These are phyloP conservation scores for Drosophila eohydei DNA, from an alignment of 2,888 invertebrate species.

Conservation along the genomic window DNA sequence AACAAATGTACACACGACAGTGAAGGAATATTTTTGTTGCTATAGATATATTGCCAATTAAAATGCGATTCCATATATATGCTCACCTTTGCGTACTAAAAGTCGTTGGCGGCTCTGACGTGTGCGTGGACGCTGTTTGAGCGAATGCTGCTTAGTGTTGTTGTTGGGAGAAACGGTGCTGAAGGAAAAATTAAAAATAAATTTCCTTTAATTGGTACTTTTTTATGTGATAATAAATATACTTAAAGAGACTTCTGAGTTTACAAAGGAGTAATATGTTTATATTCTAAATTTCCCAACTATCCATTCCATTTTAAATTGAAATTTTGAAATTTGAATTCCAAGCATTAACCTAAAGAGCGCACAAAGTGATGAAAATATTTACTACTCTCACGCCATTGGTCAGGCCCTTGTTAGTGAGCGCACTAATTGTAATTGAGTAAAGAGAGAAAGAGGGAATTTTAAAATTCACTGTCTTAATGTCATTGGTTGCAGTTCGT, in stretches of 20 bases:
- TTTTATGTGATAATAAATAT: not conserved
- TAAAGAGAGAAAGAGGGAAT: not conserved
- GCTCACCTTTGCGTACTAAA: slow-evolving; percentile 65
- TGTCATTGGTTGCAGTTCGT: not conserved
- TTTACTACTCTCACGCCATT: not conserved
- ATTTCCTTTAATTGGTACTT: not conserved
- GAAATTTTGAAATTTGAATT: too few species aligned
- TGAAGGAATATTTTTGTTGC: slow-evolving; percentile 27
- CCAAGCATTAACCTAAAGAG: not conserved
- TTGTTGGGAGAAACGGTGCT: slow-evolving; percentile 21
- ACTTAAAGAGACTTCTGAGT: not conserved
- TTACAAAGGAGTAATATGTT: not conserved
- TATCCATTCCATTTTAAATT: too few species aligned
- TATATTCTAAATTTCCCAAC: too few species aligned
- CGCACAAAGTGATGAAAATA: not conserved
- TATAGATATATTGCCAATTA: slow-evolving; percentile 56
- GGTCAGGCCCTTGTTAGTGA: not conserved
- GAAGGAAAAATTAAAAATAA: not conserved
- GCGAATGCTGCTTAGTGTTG: slow-evolving; percentile 23
- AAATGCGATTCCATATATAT: not conserved
- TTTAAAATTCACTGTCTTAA: not conserved
- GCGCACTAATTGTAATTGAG: not conserved
- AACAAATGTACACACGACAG: slow-evolving; percentile 46
- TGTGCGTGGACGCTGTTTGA: slow-evolving; percentile 22
- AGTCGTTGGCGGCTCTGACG: slow-evolving; percentile 51